Conservation (phyloP, 2,888 invertebrate species). For the Sminthurinus aureus region DNA sequence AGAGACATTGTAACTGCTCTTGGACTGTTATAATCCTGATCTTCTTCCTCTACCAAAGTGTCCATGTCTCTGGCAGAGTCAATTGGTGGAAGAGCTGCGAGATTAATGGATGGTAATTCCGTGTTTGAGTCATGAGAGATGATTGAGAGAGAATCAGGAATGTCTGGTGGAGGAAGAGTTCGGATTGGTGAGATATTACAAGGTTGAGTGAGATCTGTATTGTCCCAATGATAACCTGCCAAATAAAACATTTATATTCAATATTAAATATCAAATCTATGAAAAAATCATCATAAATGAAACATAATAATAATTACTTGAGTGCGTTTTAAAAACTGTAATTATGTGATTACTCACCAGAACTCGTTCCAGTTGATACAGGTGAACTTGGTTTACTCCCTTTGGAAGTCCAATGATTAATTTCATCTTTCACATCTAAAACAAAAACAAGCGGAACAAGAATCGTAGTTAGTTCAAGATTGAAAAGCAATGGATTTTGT, state of each 20-base stretch:
- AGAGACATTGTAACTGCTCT: slow-evolving; percentile 42
- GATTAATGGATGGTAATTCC: slow-evolving; percentile 54
- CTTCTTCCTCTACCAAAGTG: slow-evolving; percentile 54
- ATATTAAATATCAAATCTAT: background rate
- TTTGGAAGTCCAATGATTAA: slow-evolving; percentile 58
- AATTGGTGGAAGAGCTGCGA: slow-evolving; percentile 56
- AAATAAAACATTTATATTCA: background rate
- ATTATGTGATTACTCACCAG: slow-evolving; percentile 43
- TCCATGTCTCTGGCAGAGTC: slow-evolving; percentile 52
- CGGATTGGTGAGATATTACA: slow-evolving; percentile 58
- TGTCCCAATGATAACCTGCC: slow-evolving; percentile 58
- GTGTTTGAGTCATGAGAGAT: slow-evolving; percentile 55
- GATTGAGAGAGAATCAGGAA: slow-evolving; percentile 54
- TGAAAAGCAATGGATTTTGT: too few relatives aligned
- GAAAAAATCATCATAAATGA: background rate
- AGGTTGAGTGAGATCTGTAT: slow-evolving; percentile 54
- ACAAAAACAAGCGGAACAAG: background rate
- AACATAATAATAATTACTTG: background rate
- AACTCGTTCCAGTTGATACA: slow-evolving; percentile 51
- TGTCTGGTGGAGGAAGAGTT: slow-evolving; percentile 56
- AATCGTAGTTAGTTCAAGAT: too few relatives aligned
- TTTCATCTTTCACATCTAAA: slow-evolving; percentile 59
- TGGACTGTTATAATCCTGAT: slow-evolving; percentile 10
- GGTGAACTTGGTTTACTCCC: slow-evolving; percentile 58
- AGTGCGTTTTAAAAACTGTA: background rate